Evolutionary conservation across 2,797 vertebrate species (phyloP).

Genomic region (Sebastes kiyomatsui): DNA sequence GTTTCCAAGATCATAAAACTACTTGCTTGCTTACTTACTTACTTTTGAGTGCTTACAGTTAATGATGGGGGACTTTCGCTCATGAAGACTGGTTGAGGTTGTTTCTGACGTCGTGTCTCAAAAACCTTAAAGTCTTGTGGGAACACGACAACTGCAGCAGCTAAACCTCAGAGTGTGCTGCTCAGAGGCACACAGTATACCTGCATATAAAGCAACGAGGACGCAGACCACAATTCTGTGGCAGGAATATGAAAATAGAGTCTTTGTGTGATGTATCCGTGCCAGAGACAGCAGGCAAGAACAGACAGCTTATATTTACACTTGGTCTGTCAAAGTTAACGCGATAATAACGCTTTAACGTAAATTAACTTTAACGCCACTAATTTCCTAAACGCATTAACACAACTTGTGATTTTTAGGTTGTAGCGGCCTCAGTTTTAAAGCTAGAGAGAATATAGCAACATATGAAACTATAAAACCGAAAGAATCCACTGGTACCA

Average conservation of each 20-base stretch:
- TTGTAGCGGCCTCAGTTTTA: too few species aligned
- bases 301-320: neutral
- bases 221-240: neutral
- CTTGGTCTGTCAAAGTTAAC: too few species aligned
- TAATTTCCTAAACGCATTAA: too few species aligned
- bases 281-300: neutral
- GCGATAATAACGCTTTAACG: too few species aligned
- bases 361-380: too few species aligned
- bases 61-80: neutral
- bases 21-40: neutral
- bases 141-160: neutral
- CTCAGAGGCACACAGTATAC: neutral
- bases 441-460: too few species aligned
- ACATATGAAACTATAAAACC: too few species aligned
- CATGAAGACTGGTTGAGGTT: neutral
- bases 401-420: too few species aligned
- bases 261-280: neutral
- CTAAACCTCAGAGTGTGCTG: neutral
- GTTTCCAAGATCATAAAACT: neutral
- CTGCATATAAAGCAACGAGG: neutral
- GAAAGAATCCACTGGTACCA: too few species aligned
- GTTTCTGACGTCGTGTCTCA: neutral
- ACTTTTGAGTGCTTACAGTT: neutral
- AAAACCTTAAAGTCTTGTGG: neutral
- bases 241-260: neutral